Evolutionary conservation across 64 coral and sea anemone genomes (phyloP), one percentile per base, ranked within the genome.

Genomic region (Stylophora pistillata): DNA sequence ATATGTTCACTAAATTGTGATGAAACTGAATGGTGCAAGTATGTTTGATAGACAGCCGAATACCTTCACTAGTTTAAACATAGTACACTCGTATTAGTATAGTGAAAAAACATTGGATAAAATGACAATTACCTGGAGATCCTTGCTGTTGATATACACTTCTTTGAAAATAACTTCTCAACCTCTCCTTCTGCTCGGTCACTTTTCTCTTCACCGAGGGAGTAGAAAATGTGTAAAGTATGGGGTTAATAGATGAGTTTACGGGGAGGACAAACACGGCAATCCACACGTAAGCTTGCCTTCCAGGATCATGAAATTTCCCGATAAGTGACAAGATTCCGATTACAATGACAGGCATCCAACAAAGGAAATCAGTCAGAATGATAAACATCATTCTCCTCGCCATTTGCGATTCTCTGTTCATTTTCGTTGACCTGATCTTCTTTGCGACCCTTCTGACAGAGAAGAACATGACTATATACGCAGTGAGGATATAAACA

Each of bases 401-500:
- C 1, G 90, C 90, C 58, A 87, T 76, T 23, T 68, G 20, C 0
- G 90, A 86, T 59, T 91, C 82, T 21, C 52, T 62, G 6, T 56
- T 91, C 12, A 74, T 66, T 14, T 59, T 57, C 52, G 90, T 87
- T n/a, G 90, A 92, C 30, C 85, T 74, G 30, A 79, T 55, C 4
- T 58, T 5, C 3, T 53, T 53, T 18, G 82, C 69, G 9, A 70
- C 41, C 20, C 27, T 6, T 54, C 57, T 70, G 0, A 87, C 90
- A 9, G 59, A 87, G 29, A 86, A 28, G 53, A 86, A 92, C 83
- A 92, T 92, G 4, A 55, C 28, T 34, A 73, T 37, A 55, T 92
- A 92, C 11, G 90, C 83, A 78, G 56, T 34, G 27, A 92, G 66
- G 15, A 92, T 87, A 61, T 78, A 92, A 29, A 92, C 73, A 53